phyloP scores from a whole-genome alignment of 1,140 invertebrate species.

The Phocides pigmalion region DNA sequence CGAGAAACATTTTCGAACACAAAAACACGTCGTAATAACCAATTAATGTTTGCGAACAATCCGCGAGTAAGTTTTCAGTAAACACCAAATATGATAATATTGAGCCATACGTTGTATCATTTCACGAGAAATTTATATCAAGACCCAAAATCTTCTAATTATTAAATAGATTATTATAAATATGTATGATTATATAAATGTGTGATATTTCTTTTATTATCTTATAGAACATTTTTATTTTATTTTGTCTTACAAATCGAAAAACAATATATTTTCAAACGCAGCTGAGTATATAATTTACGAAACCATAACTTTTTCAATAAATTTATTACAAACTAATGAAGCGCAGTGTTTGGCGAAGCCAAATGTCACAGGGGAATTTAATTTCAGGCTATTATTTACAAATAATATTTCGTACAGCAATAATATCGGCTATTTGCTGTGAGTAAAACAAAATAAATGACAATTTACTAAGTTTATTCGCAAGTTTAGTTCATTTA shows the following conservation, averaged over 20 bases:
- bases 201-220: too few relatives aligned
- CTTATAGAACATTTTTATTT: too few relatives aligned
- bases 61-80: slow-evolving; percentile 19
- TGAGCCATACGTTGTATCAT: background rate
- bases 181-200: too few relatives aligned
- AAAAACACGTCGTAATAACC: slow-evolving; percentile 52
- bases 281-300: background rate
- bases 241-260: too few relatives aligned
- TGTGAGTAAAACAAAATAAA: slow-evolving; percentile 11
- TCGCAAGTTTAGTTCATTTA: slow-evolving; percentile 2
- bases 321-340: slow-evolving; percentile 1
- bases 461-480: slow-evolving; percentile 12
- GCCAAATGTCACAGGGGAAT: slow-evolving; percentile 8
- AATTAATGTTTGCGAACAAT: slow-evolving; percentile 47
- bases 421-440: background rate
- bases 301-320: slow-evolving; percentile 7
- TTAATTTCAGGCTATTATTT: slow-evolving; percentile 6
- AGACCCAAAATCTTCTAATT: too few relatives aligned
- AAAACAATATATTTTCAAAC: background rate
- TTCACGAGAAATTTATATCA: background rate
- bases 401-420: slow-evolving; percentile 11
- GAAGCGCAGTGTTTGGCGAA: slow-evolving; percentile 10
- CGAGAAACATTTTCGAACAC: slow-evolving; percentile 54
- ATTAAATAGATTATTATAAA: too few relatives aligned
- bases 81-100: slow-evolving; percentile 11